Evolutionary conservation across 2,113 vertebrate genomes (phyloP), one percentile per base, ranked within the genome.

Genomic region (Scolopax mira): DNA sequence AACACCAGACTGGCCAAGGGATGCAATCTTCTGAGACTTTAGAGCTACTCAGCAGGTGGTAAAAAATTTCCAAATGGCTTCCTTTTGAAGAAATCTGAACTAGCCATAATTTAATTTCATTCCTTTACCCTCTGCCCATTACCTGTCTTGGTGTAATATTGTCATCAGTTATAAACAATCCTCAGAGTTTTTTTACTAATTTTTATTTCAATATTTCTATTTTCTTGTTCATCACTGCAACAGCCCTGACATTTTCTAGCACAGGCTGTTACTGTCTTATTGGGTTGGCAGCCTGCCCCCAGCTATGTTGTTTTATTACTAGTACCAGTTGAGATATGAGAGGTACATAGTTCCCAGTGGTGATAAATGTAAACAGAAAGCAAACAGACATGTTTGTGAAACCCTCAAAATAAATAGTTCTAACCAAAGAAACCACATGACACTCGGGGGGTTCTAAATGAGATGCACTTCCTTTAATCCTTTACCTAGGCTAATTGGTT

Each of bases 361-460:
- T 3, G 14, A 89, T 84, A 77, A 85, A 72, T 15, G 49, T 72
- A 91, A 94, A 79, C 41, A 91, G 77, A 84, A 92, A 89, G 51
- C 21, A 90, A 95, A 95, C 46, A 93, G 35, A 87, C 10, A 9
- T 33, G 11, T 37, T 61, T 85, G 42, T 31, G 67, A 93, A 93
- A 95, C 48, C 61, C 77, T 78, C 79, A 80, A 79, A 95, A 84
- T 55, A 78, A 65, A 49, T 18, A 37, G 9, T 57, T 9, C 30
- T 89, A 90, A 86, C 69, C 79, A 81, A 60, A 88, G 46, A 90
- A 92, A 80, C 66, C 67, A 52, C 15, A 66, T 71, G 0, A 72
- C 5, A 12, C 60, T 82, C 18, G 7, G 13, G 42, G 14, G 25
- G 15, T 23, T 15, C 54, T 41, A 46, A 89, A 93, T 72, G 57